Percentiles rank a stretch among this genome's conserved stretches.
Evolutionary conservation across 2,113 vertebrate species (phyloP).

Genomic region (Percina caprodes): DNA sequence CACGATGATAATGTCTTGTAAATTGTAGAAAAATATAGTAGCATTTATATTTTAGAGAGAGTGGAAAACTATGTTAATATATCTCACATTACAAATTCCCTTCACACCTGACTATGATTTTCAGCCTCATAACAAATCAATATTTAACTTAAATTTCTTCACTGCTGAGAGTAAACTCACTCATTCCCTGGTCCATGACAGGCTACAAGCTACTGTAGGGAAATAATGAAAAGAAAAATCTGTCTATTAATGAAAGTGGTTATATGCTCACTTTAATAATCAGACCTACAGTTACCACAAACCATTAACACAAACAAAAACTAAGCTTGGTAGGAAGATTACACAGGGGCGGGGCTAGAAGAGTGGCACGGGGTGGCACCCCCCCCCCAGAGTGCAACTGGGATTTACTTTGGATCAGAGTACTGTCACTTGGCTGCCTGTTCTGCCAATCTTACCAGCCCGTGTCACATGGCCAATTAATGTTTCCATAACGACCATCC

Average conservation of each 20-base stretch:
- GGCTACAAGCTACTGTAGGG: background rate
- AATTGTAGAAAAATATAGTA: background rate
- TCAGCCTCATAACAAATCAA: background rate
- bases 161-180: background rate
- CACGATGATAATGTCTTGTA: background rate
- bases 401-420: too few species aligned
- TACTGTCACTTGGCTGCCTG: too few species aligned
- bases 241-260: background rate
- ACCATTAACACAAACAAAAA: background rate
- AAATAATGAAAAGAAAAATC: background rate
- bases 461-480: too few species aligned
- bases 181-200: background rate
- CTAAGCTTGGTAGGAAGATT: too few species aligned
- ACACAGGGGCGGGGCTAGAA: background rate
- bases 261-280: background rate
- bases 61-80: too few species aligned
- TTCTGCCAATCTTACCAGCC: too few species aligned
- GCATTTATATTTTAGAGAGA: background rate
- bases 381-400: too few species aligned
- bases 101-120: background rate
- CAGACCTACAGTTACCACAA: background rate
- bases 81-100: background rate
- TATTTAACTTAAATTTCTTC: background rate
- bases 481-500: too few species aligned
- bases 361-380: too few species aligned